Percentiles rank a stretch among this genome's conserved stretches.
Evolutionary conservation across 1,140 invertebrate species (phyloP).

Genomic region (Galleria mellonella): DNA sequence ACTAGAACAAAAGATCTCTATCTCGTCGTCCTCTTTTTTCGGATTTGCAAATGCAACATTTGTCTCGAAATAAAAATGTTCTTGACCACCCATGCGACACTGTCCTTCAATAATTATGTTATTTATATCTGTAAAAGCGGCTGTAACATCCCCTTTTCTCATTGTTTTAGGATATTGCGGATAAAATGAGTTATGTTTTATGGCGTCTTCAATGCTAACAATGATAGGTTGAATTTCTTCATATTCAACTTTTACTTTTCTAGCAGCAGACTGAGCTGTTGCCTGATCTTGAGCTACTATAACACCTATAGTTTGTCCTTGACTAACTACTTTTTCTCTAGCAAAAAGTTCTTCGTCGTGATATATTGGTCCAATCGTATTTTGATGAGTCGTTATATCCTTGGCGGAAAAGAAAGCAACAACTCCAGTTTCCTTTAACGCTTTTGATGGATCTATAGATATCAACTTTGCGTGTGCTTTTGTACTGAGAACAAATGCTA

Average conservation of each 20-base stretch:
- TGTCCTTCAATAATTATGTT: slow-evolving; percentile 85
- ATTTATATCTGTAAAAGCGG: slow-evolving; percentile 79
- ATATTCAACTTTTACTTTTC: slow-evolving; percentile 85
- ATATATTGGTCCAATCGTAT: slow-evolving; percentile 80
- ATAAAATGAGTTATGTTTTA: slow-evolving; percentile 84
- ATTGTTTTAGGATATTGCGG: slow-evolving; percentile 75
- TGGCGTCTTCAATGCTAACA: slow-evolving; percentile 92
- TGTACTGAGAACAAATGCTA: slow-evolving; percentile 87
- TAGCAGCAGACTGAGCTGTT: slow-evolving; percentile 85
- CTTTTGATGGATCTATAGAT: slow-evolving; percentile 82
- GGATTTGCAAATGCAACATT: slow-evolving; percentile 83
- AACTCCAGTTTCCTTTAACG: slow-evolving; percentile 85
- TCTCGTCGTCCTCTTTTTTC: slow-evolving; percentile 86
- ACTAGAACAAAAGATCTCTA: slow-evolving; percentile 91
- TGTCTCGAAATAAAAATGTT: slow-evolving; percentile 96
- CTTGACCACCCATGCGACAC: slow-evolving; percentile 92
- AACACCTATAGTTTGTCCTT: slow-evolving; percentile 87
- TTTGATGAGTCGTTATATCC: slow-evolving; percentile 80
- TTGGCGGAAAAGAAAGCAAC: slow-evolving; percentile 84
- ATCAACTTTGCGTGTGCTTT: slow-evolving; percentile 88
- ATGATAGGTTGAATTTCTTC: slow-evolving; percentile 86
- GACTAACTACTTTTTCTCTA: slow-evolving; percentile 80
- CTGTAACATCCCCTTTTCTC: slow-evolving; percentile 80
- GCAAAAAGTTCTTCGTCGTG: slow-evolving; percentile 89
- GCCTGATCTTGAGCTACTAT: slow-evolving; percentile 84